Conservation (phyloP, 2,113 vertebrate genomes). For the Gavialis gangeticus region DNA sequence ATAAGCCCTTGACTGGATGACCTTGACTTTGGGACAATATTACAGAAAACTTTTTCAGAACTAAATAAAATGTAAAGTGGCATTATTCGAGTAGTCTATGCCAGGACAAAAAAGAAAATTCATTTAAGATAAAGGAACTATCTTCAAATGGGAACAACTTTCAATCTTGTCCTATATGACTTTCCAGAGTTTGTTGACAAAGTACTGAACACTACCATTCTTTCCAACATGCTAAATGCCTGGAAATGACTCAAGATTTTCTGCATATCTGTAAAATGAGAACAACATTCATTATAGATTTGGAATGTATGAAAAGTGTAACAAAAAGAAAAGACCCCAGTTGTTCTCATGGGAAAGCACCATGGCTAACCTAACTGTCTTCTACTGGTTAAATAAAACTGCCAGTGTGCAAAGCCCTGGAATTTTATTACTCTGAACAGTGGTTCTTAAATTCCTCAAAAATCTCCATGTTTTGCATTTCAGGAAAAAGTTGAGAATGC, state of each 20-base stretch:
- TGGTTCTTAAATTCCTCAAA: background rate
- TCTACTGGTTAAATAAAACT: background rate
- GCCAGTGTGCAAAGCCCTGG: background rate
- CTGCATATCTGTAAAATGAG: background rate
- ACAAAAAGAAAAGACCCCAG: background rate
- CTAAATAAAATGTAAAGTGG: background rate
- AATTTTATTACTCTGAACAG: background rate
- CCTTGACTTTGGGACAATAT: background rate
- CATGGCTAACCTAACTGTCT: background rate
- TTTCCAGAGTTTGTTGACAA: background rate
- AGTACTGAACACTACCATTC: background rate
- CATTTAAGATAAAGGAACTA: slow-evolving; percentile 5
- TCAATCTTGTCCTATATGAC: background rate
- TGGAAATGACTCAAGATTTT: background rate
- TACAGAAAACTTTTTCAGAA: background rate
- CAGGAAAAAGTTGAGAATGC: background rate
- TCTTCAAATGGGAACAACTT: background rate
- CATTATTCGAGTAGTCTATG: background rate
- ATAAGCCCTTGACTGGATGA: background rate
- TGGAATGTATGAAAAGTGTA: background rate
- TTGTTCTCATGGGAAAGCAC: background rate
- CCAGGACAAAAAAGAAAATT: background rate
- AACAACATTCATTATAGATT: background rate
- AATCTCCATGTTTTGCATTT: background rate
- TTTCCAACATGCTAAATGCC: background rate